Evolutionary conservation across 2,888 invertebrate genomes (phyloP).

Genomic region (Hypena proboscidalis): DNA sequence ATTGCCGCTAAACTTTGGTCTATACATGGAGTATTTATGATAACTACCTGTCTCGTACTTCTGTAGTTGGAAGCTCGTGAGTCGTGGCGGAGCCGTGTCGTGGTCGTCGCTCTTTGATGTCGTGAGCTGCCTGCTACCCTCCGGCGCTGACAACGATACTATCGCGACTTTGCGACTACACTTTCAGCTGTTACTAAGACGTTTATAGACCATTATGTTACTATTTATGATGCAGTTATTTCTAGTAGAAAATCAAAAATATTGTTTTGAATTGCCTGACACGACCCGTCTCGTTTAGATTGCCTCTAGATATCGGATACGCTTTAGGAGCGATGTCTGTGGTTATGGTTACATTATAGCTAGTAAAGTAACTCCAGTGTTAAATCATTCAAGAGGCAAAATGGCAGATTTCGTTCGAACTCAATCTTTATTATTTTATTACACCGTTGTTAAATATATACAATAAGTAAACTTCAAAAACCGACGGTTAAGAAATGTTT

Average conservation of each 20-base stretch:
- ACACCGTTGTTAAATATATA: too few relatives aligned
- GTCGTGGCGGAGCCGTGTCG: slow-evolving; percentile 29
- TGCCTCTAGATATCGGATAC: slow-evolving; percentile 5
- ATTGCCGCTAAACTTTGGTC: slow-evolving; percentile 3
- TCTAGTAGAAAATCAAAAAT: slow-evolving; percentile 46
- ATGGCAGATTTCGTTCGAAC: too few relatives aligned
- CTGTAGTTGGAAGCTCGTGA: slow-evolving; percentile 25
- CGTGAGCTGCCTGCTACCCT: slow-evolving; percentile 54
- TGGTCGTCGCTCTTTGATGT: slow-evolving; percentile 37
- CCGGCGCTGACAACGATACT: slow-evolving; percentile 56
- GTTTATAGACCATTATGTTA: slow-evolving; percentile 65
- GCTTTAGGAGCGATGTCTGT: background rate
- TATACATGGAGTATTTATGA: slow-evolving; percentile 25
- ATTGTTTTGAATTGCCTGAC: slow-evolving; percentile 21
- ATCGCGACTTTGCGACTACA: slow-evolving; percentile 59
- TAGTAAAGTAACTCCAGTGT: too few relatives aligned
- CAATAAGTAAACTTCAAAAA: too few relatives aligned
- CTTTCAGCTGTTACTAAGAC: slow-evolving; percentile 58
- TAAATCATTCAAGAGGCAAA: too few relatives aligned
- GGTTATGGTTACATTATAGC: background rate
- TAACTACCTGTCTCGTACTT: slow-evolving; percentile 28
- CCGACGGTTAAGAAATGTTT: too few relatives aligned
- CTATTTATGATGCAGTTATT: slow-evolving; percentile 58
- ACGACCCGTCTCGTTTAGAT: background rate
- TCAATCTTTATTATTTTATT: too few relatives aligned